Conservation (phyloP, 2,888 invertebrate genomes). For the Tupiocoris notatus region DNA sequence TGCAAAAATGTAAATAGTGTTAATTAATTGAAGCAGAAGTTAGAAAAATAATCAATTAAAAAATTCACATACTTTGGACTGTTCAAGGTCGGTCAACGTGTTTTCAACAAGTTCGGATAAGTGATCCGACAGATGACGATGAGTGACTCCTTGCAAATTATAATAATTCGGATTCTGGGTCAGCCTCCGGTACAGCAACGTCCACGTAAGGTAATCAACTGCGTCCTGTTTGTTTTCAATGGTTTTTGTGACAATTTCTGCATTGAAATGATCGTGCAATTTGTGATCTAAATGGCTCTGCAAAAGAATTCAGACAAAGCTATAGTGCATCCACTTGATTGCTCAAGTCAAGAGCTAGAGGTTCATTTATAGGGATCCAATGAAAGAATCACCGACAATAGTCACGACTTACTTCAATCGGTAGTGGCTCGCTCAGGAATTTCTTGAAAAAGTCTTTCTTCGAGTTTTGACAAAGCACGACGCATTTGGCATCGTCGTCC, state of each 20-base stretch:
- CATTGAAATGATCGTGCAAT: slow-evolving; percentile 98
- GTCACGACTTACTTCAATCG: slow-evolving; percentile 75
- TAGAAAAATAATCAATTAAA: no score
- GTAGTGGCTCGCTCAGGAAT: slow-evolving; percentile 93
- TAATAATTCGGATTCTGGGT: slow-evolving; percentile 99
- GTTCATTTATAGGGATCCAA: no score
- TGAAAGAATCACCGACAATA: no score
- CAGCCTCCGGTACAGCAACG: slow-evolving; percentile 91
- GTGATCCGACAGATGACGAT: slow-evolving; percentile 96
- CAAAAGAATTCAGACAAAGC: no score
- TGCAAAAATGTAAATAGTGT: slow-evolving; percentile 45
- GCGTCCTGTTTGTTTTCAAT: slow-evolving; percentile 99
- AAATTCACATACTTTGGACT: slow-evolving; percentile 75
- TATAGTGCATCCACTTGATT: no score
- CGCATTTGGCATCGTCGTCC: slow-evolving; percentile 91
- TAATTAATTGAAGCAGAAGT: no score
- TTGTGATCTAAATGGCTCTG: slow-evolving; percentile 93
- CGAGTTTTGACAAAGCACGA: slow-evolving; percentile 93
- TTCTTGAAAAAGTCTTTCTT: slow-evolving; percentile 99
- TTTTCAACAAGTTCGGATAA: slow-evolving; percentile 96
- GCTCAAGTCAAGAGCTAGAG: no score
- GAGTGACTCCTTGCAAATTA: slow-evolving; percentile 93
- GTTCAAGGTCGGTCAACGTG: slow-evolving; percentile 89
- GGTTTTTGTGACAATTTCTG: slow-evolving; percentile 98
- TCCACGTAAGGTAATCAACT: slow-evolving; percentile 99